Evolutionary conservation across 1,140 invertebrate species (phyloP), one percentile per base, ranked within the genome.

Genomic region (Drosophila bifasciata): DNA sequence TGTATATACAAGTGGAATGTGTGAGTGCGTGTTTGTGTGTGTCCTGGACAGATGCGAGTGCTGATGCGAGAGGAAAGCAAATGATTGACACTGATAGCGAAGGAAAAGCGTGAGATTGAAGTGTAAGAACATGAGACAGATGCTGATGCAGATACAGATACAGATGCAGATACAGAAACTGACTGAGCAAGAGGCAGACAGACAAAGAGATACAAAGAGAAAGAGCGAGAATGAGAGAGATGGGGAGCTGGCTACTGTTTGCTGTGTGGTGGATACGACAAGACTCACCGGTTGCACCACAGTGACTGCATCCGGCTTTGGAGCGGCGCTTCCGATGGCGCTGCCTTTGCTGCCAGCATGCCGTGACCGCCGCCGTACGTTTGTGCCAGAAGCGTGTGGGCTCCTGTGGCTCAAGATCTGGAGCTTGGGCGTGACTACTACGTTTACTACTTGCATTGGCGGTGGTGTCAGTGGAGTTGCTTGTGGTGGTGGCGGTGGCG

Each of bases 241-340:
- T 39, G 25, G 46, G 16, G 19, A 21, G 21, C 32, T 45, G 19
- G 15, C 23, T 23, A 39, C 41, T 44, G 15, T n/a, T 46, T 45
- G 45, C 56, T 55, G 16, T 39, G 56, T 60, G 60, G 61, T 72
- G 72, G 80, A 80, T 75, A 81, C 75, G 75, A 79, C 60, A 83
- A 78, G 69, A 91, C 89, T 91, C 90, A 91, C 90, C 90, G 78
- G 74, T 86, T 75, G 90, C 90, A 76, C 90, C 90, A 79, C 90
- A 91, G 62, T 91, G 90, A 79, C 83, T 88, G 76, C 90, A 91
- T 91, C 86, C 86, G 83, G 83, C 63, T 51, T 88, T 81, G 64
- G 66, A 68, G 78, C 71, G 83, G 49, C 59, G 83, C 79, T 78
- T 83, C 71, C 83, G 83, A 46, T 89, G 32, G 32, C 32, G 75